A percentile compares a stretch with the other conserved stretches of the same genome.
These are phyloP conservation scores for Leucoma salicis DNA, from an alignment of 2,888 invertebrate genomes.

Conservation along the genomic window DNA sequence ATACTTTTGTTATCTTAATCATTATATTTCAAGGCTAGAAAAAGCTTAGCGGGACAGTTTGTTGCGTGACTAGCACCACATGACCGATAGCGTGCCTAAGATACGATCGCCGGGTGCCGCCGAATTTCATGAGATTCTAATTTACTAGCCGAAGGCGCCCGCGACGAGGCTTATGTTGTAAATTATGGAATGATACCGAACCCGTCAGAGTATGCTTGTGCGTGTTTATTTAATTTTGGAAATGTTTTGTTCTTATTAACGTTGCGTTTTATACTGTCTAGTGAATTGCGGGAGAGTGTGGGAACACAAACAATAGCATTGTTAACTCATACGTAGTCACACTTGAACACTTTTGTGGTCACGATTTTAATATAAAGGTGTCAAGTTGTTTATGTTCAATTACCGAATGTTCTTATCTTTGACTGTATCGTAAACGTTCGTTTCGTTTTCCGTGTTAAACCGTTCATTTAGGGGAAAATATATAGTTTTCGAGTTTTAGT, in stretches of 20 bases:
- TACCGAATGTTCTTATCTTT: constrained; percentile 25
- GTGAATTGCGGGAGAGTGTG: constrained; percentile 60
- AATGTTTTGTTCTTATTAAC: constrained; percentile 70
- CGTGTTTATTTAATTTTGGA: constrained; percentile 75
- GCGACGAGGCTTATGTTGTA: constrained; percentile 53
- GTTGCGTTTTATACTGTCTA: constrained; percentile 47
- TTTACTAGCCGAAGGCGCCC: constrained; percentile 62
- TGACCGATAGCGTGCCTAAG: constrained; percentile 74
- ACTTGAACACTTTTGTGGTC: constrained; percentile 57
- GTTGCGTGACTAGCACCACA: constrained; percentile 63
- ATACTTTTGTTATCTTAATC: too few relatives aligned
- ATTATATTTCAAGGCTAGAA: constrained; percentile 27
- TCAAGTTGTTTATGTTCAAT: constrained; percentile 52
- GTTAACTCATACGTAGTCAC: constrained; percentile 37
- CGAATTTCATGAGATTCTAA: constrained; percentile 73
- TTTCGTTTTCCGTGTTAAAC: too few relatives aligned
- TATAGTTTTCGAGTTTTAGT: too few relatives aligned
- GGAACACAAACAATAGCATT: constrained; percentile 51
- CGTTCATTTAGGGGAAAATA: too few relatives aligned
- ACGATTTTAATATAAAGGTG: constrained; percentile 61
- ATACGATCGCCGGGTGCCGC: constrained; percentile 66
- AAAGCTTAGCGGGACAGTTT: too few relatives aligned
- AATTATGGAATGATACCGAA: constrained; percentile 73
- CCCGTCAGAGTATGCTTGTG: constrained; percentile 59
- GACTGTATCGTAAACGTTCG: constrained; percentile 18